These are phyloP conservation scores for Synodontis membranacea DNA, from an alignment of 2,113 vertebrate genomes.

Conservation along the genomic window DNA sequence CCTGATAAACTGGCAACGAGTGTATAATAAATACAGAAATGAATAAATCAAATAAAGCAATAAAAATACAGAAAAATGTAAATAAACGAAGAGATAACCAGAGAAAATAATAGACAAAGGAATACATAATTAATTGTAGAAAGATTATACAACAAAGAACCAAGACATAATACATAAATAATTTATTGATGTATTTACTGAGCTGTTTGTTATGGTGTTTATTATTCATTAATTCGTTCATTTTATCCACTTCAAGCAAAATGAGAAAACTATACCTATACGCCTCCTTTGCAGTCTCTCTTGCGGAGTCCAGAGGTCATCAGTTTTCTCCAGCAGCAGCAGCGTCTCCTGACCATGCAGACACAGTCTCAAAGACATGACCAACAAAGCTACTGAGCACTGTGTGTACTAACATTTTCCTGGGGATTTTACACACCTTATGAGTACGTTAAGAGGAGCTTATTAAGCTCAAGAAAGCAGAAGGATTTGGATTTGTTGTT, in stretches of 20 bases:
- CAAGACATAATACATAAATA: not conserved
- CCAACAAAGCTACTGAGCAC: slow-evolving; percentile 80
- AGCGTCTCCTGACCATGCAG: slow-evolving; percentile 86
- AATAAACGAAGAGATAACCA: not conserved
- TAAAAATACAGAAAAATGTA: not conserved
- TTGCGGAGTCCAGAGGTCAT: slow-evolving; percentile 96
- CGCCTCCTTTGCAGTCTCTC: slow-evolving; percentile 78
- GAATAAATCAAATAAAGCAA: not conserved
- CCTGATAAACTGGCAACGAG: not conserved
- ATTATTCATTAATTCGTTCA: not conserved
- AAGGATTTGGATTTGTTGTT: not conserved
- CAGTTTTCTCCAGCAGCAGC: slow-evolving; percentile 95
- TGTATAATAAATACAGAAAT: not conserved
- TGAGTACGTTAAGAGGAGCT: not conserved
- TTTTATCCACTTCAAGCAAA: not conserved
- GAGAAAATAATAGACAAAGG: not conserved
- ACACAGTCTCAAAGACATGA: slow-evolving; percentile 75
- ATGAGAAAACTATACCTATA: not conserved
- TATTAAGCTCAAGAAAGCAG: not conserved
- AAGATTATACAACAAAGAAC: not conserved
- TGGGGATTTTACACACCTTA: not conserved
- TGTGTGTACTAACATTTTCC: slow-evolving; percentile 56
- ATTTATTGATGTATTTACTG: not conserved
- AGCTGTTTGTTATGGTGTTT: not conserved
- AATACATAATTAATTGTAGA: not conserved